These are phyloP conservation scores for Cricetomys ansorgei DNA, from an alignment of 2,113 vertebrate species.

Conservation along the genomic window DNA sequence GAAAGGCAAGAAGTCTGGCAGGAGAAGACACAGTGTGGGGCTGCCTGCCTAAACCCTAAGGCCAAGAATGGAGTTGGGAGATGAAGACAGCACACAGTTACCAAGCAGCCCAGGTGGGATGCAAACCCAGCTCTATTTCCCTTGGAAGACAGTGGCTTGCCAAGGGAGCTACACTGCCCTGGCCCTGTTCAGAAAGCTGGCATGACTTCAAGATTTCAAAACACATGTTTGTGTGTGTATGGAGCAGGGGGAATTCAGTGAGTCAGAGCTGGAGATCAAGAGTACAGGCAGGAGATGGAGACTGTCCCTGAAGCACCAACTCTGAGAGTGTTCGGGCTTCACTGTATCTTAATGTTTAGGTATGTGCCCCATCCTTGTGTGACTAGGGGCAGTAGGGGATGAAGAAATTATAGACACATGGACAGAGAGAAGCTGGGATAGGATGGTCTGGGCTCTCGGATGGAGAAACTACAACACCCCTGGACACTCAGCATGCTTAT, in stretches of 20 bases:
- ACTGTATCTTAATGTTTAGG: not conserved
- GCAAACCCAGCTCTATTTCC: constrained; percentile 1
- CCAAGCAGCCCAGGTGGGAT: not conserved
- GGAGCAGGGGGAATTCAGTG: not conserved
- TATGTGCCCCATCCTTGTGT: not conserved
- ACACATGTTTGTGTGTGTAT: fast-evolving
- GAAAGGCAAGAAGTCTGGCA: not conserved
- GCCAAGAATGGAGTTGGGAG: not conserved
- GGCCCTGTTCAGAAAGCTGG: not conserved
- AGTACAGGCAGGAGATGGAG: not conserved
- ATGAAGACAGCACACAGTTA: not conserved
- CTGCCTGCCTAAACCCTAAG: not conserved
- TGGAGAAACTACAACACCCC: not conserved
- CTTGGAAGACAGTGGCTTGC: not conserved
- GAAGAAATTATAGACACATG: not conserved
- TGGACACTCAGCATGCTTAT: not conserved
- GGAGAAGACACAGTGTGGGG: not conserved
- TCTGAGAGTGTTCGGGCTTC: not conserved
- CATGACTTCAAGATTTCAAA: not conserved
- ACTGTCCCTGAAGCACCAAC: not conserved
- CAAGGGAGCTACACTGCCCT: too few relatives aligned
- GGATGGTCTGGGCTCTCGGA: not conserved
- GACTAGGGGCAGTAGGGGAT: not conserved
- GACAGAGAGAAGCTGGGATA: not conserved
- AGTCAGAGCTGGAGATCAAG: not conserved